A percentile compares a stretch with the other conserved stretches of the same genome.
Conservation (phyloP, 2,113 vertebrate genomes). For the Hippocampus abdominalis region DNA sequence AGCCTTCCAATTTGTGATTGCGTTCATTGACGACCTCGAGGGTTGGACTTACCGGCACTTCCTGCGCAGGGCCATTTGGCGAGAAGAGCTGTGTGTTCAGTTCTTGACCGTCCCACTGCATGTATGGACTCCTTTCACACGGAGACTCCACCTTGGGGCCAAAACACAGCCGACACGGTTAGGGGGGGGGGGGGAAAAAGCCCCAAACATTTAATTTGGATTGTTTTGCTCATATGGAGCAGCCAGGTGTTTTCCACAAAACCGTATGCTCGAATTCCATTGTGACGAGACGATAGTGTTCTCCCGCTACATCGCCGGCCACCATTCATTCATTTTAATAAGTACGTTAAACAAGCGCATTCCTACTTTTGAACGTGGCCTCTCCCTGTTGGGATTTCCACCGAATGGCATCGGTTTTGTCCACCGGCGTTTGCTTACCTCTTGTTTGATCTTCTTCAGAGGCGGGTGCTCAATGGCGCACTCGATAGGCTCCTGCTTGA, state of each 20-base stretch:
- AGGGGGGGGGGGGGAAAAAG: no score
- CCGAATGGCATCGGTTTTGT: no score
- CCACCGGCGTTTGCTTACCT: conserved; percentile 70
- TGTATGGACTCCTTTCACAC: conserved; percentile 81
- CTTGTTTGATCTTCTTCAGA: conserved; percentile 97
- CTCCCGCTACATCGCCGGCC: no score
- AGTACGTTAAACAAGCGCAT: no score
- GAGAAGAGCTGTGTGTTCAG: conserved; percentile 87
- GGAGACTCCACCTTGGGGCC: conserved; percentile 83
- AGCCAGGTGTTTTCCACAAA: no score
- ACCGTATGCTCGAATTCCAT: no score
- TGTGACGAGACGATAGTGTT: no score
- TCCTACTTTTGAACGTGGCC: no score
- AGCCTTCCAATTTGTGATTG: neutral
- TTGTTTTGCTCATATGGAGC: no score
- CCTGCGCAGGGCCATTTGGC: conserved; percentile 76
- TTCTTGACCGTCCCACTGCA: conserved; percentile 89
- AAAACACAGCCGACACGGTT: conserved; percentile 24
- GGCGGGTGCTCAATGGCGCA: conserved; percentile 84
- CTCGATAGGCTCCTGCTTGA: conserved; percentile 95
- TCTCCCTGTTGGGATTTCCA: no score
- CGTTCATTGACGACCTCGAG: neutral
- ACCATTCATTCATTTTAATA: no score
- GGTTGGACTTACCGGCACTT: conserved; percentile 79
- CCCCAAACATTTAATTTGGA: no score